Evolutionary conservation across 2,888 invertebrate species (phyloP), one percentile per base, ranked within the genome.

Genomic region (Endomychus coccineus): DNA sequence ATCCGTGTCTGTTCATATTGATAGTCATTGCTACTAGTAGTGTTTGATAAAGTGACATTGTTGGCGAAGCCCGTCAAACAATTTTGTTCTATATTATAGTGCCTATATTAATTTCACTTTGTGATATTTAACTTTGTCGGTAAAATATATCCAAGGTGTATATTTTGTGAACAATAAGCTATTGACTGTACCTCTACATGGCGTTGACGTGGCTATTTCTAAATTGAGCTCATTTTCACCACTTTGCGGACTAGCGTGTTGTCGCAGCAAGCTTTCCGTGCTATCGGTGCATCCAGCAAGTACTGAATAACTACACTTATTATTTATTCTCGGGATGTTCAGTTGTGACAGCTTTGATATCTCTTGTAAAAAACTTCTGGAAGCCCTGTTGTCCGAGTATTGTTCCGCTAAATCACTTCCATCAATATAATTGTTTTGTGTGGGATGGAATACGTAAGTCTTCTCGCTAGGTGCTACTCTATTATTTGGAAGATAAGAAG

Each of bases 281-380:
- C 80, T 76, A 59, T 83, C 80, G 5, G 52, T 55, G 25, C 59
- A 59, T 17, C 75, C 65, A 48, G 71, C 76, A 21, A 84, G 69
- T 34, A 78, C 80, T 40, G 75, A 78, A 63, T 84, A 84, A 48
- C 76, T 80, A 61, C 83, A 81, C 54, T 81, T 77, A 47, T 68
- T 70, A 42, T 78, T 77, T 30, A 78, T 66, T 36, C 79, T 70
- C 0, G 81, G 75, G 35, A 81, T 65, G 60, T 79, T 80, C 51
- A 82, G 71, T 49, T 81, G 75, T 2, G 81, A 81, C n/a, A 83
- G 64, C 57, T 80, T 78, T 15, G 79, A 74, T 43, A 83, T 78
- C 62, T 83, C 82, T 37, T 59, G 59, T 4, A 60, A 47, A 31
- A 60, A 54, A 35, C 68, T 63, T 30, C 62, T 58, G 24, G 68